Evolutionary conservation across 1,140 invertebrate species (phyloP), one percentile per base, ranked within the genome.

Genomic region (Heliconius hewitsoni): DNA sequence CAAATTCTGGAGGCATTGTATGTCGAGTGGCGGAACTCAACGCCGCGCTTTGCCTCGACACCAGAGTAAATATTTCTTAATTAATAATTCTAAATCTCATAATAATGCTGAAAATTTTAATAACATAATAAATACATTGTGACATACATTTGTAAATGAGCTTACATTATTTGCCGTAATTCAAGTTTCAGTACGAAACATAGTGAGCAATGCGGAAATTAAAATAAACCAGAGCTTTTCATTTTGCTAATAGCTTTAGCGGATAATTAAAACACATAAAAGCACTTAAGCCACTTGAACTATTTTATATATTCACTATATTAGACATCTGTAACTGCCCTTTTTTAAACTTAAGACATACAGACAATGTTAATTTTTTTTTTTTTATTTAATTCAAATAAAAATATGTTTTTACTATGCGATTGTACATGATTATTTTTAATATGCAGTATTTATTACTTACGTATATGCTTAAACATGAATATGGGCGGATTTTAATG

Each of bases 161-260:
- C 42, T 57, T 57, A 57, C n/a, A 1, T n/a, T 57, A 23, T 57
- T 57, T 66, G 27, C 60, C 5, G 11, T 16, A 27, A 66, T 66
- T 57, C 55, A n/a, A 55, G 52, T 55, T 19, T 55, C 52, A 57
- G 5, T 57, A n/a, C 55, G 18, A 57, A 27, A 66, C 11, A 66
- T 27, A 66, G 57, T 66, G 60, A 66, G 27, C 60, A 30, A 66
- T 66, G 60, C 11, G 60, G 23, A 66, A 66, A 66, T 66, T 66
- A 66, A 66, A 66, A 66, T 66, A 66, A 66, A 66, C 60, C 60
- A 2, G 27, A 66, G 60, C 60, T 30, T 66, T 66, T 66, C 60
- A 66, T 66, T 66, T 66, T 1, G n/a, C 60, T 66, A 66, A 66
- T 30, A 66, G 60, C 60, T 30, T 66, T 66, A 16, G 13, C 60